Conservation (phyloP, 2,888 invertebrate species). For the Nemapogon koenigi region DNA sequence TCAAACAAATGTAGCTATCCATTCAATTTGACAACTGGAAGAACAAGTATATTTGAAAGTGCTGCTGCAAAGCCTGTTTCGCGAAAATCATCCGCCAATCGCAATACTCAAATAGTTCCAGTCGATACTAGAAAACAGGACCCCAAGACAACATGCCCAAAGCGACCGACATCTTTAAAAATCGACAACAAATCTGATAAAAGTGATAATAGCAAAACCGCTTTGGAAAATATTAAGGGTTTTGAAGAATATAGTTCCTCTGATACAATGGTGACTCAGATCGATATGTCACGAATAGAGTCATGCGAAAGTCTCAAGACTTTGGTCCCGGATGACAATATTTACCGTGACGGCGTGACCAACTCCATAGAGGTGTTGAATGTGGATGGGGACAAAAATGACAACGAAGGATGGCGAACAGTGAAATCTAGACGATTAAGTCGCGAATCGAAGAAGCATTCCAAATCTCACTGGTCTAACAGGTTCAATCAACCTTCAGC, state of each 20-base stretch:
- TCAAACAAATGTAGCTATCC: slow-evolving; percentile 56
- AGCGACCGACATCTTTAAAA: slow-evolving; percentile 37
- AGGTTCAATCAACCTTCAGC: slow-evolving; percentile 84
- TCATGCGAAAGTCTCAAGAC: slow-evolving; percentile 57
- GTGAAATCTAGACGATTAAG: slow-evolving; percentile 77
- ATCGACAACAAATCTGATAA: slow-evolving; percentile 38
- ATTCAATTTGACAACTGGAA: slow-evolving; percentile 55
- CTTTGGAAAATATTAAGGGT: slow-evolving; percentile 38
- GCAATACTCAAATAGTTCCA: slow-evolving; percentile 29
- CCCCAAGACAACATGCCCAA: slow-evolving; percentile 31
- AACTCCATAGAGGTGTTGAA: slow-evolving; percentile 58
- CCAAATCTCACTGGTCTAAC: slow-evolving; percentile 75
- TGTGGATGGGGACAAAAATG: slow-evolving; percentile 36
- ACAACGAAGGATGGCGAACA: slow-evolving; percentile 86
- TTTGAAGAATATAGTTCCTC: slow-evolving; percentile 58
- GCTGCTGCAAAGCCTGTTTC: slow-evolving; percentile 22
- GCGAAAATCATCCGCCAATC: slow-evolving; percentile 29
- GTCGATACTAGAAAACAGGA: slow-evolving; percentile 44
- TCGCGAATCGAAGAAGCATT: slow-evolving; percentile 62
- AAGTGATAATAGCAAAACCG: slow-evolving; percentile 26
- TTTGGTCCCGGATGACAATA: slow-evolving; percentile 46
- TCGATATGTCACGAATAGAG: slow-evolving; percentile 51
- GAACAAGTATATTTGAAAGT: slow-evolving; percentile 48
- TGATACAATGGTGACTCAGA: slow-evolving; percentile 59
- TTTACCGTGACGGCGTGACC: slow-evolving; percentile 29